Base-by-base conservation (phyloP, 2,113 vertebrate genomes). In the Atherinomorus stipes region DNA sequence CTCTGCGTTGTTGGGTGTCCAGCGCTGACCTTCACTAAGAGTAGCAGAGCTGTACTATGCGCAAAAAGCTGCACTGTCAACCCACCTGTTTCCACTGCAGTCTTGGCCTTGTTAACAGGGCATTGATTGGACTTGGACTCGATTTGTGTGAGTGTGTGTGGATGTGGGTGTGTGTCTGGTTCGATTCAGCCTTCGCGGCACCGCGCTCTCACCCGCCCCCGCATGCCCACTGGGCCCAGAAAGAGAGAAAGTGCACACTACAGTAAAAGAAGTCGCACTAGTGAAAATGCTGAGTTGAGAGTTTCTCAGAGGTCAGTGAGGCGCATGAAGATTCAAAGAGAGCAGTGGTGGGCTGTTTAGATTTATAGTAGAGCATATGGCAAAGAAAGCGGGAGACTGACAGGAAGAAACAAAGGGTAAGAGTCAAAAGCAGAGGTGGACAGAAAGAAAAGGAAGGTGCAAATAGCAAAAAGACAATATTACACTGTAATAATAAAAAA, bases 261-360 rank as follows among this genome's bases (percentile, higher is more conserved):
- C 73, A 64, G 85, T 82, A 78, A 90, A 91, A 88, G 78, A 91
- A 90, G 87, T 90, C 18, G 22, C 86, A 89, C 84, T 85, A 63
- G 83, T 78, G 83, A 91, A 91, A 93, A 74, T 2, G 91, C 90
- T 90, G 90, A 92, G 74, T 90, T 50, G 21, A 23, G 59, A 53
- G 21, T 47, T 89, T 89, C 68, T 53, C 70, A 13, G 86, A 85
- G 90, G 89, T 93, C 86, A 89, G 72, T 9, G 80, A 53, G 68
- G 58, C 1, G n/a, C 73, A 70, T 15, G 31, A 77, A 63, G 83
- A 83, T 13, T 44, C 80, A 77, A 76, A 78, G 66, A 78, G 73
- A 60, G 72, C 66, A 47, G 54, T 0, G 40, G 51, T 0, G 25
- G 44, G 64, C 58, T 53, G 68, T 78, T 76, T 53, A 81, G 47